phyloP scores from a whole-genome alignment of 2,888 invertebrate genomes.

The Apocheima hispidaria region DNA sequence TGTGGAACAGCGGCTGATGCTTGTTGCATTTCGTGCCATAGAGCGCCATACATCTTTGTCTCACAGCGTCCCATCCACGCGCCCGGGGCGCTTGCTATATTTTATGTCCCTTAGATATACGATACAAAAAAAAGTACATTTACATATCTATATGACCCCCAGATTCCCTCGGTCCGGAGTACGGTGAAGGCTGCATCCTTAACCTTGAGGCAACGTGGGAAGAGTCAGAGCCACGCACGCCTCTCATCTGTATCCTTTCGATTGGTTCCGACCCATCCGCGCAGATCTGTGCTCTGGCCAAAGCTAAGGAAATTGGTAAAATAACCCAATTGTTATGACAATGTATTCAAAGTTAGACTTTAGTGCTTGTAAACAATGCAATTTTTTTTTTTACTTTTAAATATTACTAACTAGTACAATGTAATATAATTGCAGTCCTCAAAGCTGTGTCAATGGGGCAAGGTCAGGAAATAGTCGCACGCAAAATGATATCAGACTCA shows the following conservation, averaged over 20 bases:
- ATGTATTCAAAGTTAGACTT: neutral
- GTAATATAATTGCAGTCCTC: constrained; percentile 80
- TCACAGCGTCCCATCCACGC: too few species aligned
- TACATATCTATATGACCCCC: constrained; percentile 34
- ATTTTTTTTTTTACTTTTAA: neutral
- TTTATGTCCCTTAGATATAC: too few species aligned
- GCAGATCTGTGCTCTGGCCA: constrained; percentile 95
- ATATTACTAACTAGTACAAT: too few species aligned
- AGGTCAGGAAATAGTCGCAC: constrained; percentile 95
- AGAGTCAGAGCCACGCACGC: constrained; percentile 95
- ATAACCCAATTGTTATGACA: neutral
- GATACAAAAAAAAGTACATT: neutral
- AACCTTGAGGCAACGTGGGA: constrained; percentile 96
- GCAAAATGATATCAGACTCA: constrained; percentile 92
- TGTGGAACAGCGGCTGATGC: too few species aligned
- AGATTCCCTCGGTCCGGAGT: constrained; percentile 94
- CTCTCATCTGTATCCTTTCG: constrained; percentile 96
- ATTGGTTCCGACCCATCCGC: constrained; percentile 99
- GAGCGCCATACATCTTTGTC: too few species aligned
- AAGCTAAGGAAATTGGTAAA: constrained; percentile 93
- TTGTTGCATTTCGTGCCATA: too few species aligned
- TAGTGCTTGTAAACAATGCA: neutral
- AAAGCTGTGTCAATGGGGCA: constrained; percentile 98
- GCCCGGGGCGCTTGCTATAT: too few species aligned
- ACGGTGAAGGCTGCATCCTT: constrained; percentile 96